Conservation (phyloP, 2,113 vertebrate genomes). For the Felis catus region F.catus_Fca126_mat1.0 CM031415.1:127113501-127114000, state of each 20-base stretch:
- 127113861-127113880: neutral
- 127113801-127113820: neutral
- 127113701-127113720: conserved; percentile 57
- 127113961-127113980: neutral
- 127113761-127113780: conserved; percentile 21
- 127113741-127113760: conserved; percentile 38
- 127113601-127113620: neutral
- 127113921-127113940: neutral
- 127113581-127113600: conserved; percentile 10
- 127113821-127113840: neutral
- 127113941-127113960: neutral
- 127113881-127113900: neutral
- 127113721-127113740: conserved; percentile 33
- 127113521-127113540: neutral
- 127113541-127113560: neutral
- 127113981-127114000: neutral
- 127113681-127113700: conserved; percentile 27
- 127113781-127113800: neutral
- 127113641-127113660: conserved; percentile 32
- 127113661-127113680: neutral
- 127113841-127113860: neutral
- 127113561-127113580: neutral
- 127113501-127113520: neutral
- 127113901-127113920: neutral
- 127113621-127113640: neutral